Base-by-base conservation (phyloP, 1,140 invertebrate genomes). In the Leucophenga varia region DNA sequence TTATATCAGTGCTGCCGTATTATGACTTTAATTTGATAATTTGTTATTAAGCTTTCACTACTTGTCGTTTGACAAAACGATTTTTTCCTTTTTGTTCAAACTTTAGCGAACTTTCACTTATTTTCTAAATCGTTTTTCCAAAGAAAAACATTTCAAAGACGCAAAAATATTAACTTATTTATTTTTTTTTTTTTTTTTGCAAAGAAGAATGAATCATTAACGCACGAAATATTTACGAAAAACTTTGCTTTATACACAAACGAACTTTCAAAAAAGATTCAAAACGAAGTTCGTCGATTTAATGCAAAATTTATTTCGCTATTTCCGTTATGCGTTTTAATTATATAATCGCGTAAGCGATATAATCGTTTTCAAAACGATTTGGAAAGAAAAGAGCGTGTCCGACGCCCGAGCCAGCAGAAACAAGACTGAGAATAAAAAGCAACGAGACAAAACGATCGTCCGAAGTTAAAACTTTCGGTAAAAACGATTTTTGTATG, bases 341-440 rank as follows among this genome's bases (percentile, higher is more conserved):
- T 68, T 68, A 68, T 69, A 64, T 68, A 68, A 68, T 57, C 43
- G 44, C 48, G 51, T 61, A 41, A 21, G 37, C n/a, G 43, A 49
- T 30, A 36, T 42, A 38, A 53, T 40, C 43, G 31, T 21, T 36
- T 28, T n/a, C n/a, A 18, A 38, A 53, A 43, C 43, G 31, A 22
- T 36, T 28, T n/a, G n/a, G 19, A 37, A 60, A 34, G 17, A 43
- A 34, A 4, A 34, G n/a, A 34, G 13, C 34, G 44, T 21, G 48
- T 42, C 68, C 61, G 51, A 55, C 58, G 59, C 68, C 57, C 60
- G 64, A 71, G 68, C 64, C 68, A 71, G 61, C 55, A 59, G 68
- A 52, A 53, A 47, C 51, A 61, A 64, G 60, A 71, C 68, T 71
- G 57, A 64, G 48, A 43, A 12, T 32, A 9, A 12, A 28, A 28